phyloP scores from a whole-genome alignment of 2,888 invertebrate species.

The Caenorhabditis doughertyi region DNA sequence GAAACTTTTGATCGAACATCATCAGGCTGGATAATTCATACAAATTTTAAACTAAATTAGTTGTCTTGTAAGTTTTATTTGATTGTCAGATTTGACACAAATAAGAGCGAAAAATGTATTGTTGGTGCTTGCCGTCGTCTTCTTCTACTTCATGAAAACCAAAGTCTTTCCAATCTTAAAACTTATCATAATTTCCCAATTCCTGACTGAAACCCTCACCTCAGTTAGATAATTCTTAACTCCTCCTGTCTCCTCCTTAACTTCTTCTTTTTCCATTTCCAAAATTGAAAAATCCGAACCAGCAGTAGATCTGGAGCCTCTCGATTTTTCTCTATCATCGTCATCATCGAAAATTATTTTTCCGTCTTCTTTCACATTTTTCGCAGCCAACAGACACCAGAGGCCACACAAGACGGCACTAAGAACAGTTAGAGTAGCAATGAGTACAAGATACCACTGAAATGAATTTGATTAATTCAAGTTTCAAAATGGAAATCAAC shows the following conservation, averaged over 20 bases:
- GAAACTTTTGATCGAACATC: not conserved
- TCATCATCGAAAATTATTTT: not conserved
- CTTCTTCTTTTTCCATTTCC: conserved; percentile 1
- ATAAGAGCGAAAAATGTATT: too few species aligned
- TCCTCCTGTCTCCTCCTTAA: not conserved
- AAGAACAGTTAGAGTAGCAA: not conserved
- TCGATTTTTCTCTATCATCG: conserved; percentile 4
- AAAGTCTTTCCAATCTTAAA: conserved; percentile 1
- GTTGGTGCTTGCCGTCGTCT: not conserved
- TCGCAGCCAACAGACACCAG: conserved; percentile 41
- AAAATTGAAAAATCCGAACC: conserved; percentile 26
- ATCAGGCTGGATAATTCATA: not conserved
- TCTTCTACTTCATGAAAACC: not conserved
- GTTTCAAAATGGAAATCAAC: not conserved
- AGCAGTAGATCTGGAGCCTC: conserved; percentile 5
- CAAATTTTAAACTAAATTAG: too few species aligned
- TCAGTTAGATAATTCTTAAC: conserved; percentile 2
- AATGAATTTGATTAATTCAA: not conserved
- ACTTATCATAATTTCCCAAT: not conserved
- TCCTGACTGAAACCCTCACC: too few species aligned
- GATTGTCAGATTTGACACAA: too few species aligned
- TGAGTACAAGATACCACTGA: conserved; percentile 21
- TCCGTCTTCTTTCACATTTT: conserved; percentile 18
- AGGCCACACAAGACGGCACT: conserved; percentile 6
- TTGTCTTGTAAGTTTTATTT: too few species aligned